Evolutionary conservation across 2,797 vertebrate genomes (phyloP), one percentile per base, ranked within the genome.

Genomic region (Danio choprae): DNA sequence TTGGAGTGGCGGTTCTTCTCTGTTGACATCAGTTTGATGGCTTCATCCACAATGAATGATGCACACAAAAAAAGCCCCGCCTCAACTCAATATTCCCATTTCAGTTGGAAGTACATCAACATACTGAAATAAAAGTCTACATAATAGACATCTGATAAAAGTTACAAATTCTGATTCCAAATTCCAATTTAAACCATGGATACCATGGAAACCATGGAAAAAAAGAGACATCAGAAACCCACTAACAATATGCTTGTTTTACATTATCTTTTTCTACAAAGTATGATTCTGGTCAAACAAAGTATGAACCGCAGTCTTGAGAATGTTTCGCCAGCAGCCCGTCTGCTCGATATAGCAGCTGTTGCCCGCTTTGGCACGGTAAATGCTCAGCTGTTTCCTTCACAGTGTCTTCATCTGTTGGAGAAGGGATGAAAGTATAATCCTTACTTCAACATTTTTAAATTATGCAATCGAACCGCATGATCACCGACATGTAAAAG

Each of bases 381-480:
- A 43, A 71, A 60, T 79, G 56, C 46, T 71, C 77, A 71, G 77
- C 65, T 79, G 77, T 79, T 62, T 16, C 29, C n/a, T 12, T 36
- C 10, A 36, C 22, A 38, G 22, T 69, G 56, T 78, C 65, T 59
- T 70, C 15, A 13, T 71, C 67, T 53, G 44, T 59, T 71, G 62
- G 36, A 51, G 36, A 68, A 78, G 56, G 16, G 53, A 68, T 56
- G 16, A 67, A 67, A 77, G 41, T 56, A 36, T 20, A 46, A 36
- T 58, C 40, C 16, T 22, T 48, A 38, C 16, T 29, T 29, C 20
- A 73, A 41, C 55, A 70, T 59, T 60, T 78, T 77, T 9, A 29
- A 29, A 29, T 29, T 29, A 29, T 3, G 29, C 3, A 29, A 29
- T 29, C 29, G 29, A 58, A 38, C 40, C 46, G 44, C 20, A 50